Conservation (phyloP, 2,888 invertebrate genomes). For the Hypercompe scribonia region DNA sequence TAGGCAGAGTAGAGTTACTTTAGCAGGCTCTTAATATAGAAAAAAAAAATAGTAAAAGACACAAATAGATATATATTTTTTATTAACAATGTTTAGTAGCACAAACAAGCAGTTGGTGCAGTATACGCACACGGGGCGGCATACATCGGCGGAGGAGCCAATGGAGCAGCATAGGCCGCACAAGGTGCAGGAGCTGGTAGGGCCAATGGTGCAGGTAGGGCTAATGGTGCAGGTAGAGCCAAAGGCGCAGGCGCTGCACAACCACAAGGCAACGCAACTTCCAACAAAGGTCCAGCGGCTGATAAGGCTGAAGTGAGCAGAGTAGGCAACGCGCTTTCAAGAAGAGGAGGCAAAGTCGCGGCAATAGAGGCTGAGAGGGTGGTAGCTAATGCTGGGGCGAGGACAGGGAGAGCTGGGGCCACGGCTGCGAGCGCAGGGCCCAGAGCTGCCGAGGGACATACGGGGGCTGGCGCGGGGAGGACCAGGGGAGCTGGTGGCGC, state of each 20-base stretch:
- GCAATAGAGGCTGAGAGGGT: constrained; percentile 55
- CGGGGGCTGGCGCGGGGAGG: constrained; percentile 36
- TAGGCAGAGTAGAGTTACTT: too few species aligned
- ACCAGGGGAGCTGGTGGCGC: constrained; percentile 38
- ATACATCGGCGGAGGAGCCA: constrained; percentile 37
- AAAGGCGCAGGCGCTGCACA: constrained; percentile 15
- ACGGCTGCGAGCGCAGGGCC: constrained; percentile 46
- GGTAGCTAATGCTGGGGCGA: constrained; percentile 54
- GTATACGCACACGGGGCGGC: constrained; percentile 35
- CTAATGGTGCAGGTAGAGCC: constrained; percentile 1
- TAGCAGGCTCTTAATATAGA: too few species aligned
- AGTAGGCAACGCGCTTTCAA: constrained; percentile 64
- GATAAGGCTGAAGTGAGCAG: constrained; percentile 64
- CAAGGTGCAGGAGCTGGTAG: constrained; percentile 26
- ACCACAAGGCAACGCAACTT: constrained; percentile 50
- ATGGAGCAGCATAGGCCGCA: constrained; percentile 9
- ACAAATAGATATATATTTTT: neutral
- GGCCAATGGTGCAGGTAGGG: neutral
- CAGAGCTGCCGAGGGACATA: constrained; percentile 29
- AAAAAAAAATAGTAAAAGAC: neutral
- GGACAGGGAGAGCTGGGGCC: constrained; percentile 53
- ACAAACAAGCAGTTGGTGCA: constrained; percentile 23
- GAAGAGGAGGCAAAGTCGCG: constrained; percentile 53
- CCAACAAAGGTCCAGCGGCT: constrained; percentile 61
- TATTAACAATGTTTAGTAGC: constrained; percentile 9